Evolutionary conservation across 2,888 invertebrate species (phyloP), one percentile per base, ranked within the genome.

Genomic region (Pseudococcus longispinus): DNA sequence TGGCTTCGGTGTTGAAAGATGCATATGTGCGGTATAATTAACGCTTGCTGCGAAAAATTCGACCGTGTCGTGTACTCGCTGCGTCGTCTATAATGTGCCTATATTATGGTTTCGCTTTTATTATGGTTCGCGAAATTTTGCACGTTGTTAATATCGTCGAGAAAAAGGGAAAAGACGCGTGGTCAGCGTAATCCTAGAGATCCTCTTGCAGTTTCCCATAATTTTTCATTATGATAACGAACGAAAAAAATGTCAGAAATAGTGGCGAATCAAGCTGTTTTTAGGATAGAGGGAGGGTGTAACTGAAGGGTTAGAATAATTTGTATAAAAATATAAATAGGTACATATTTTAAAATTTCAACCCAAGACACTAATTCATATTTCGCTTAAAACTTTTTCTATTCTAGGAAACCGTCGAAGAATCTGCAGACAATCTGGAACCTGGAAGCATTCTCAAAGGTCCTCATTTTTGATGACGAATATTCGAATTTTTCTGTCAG

Each of bases 1-100:
- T 20, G 77, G 51, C 51, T 60, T 60, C n/a, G 77, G 77, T 80
- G 77, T 80, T 80, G 77, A 80, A 80, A 80, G 77, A 42, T 80
- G 77, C 77, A 42, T 80, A 80, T 80, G 77, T 42, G 70, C 20
- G 42, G 42, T 42, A 80, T 42, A 37, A 42, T 80, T 80, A 42
- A 80, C 77, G 42, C 42, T 37, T 18, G 77, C 77, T 18, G 77
- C 77, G 77, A 42, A 80, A 80, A 80, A 23, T 42, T 80, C 29
- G 70, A 70, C 70, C 70, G 29, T 13, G 29, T 70, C 6, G 29
- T 26, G 11, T 23, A 15, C 15, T 18, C 18, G 11, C 9, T 4
- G 37, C 37, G 37, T 4, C 37, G 37, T 37, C 37, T 37, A 37
- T 70, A 70, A 70, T 70, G 29, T 15, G 44, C 44, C 1, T 46